Base-by-base conservation (phyloP, 2,113 vertebrate genomes). In the Helogale parvula region DNA sequence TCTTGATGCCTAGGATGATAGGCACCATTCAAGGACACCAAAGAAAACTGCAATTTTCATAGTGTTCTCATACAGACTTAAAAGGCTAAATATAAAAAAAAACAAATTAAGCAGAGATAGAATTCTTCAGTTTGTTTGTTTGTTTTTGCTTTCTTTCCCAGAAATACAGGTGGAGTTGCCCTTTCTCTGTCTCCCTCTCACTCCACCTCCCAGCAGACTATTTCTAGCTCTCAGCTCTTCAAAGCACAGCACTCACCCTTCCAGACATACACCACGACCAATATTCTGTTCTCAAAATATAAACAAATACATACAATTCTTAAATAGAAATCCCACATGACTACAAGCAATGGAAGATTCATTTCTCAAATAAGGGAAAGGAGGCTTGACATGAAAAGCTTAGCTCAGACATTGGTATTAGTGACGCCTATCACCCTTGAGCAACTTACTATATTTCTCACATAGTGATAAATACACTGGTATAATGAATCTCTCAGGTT, bases 361-460 rank as follows among this genome's bases (percentile, higher is more conserved):
- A 21, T 33, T 88, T 93, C 83, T 83, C 60, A 83, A 92, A 77
- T 52, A 92, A 79, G 2, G 60, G 29, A 95, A 2, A 72, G n/a
- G 21, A 80, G 0, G 11, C 3, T 52, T 79, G 21, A 92, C 60
- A 52, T 23, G 13, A 93, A 96, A 93, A 79, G 57, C 57, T 83
- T 47, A 66, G 31, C 19, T 79, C 0, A 9, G 31, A 65, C 3
- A 84, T 4, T 77, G 41, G 6, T 19, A 63, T 38, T 81, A 47
- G 17, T 86, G 50, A 71, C 16, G 10, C 0, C 3, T 60, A 50
- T n/a, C 41, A 54, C 31, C 17, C 96, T 83, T 76, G 2, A 66
- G n/a, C 82, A 96, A 93, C 54, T 77, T 87, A 68, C 11, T 10
- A 11, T 81, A 33, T 93, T 88, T 85, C 65, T 65, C 77, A 87